Conservation (phyloP, 2,888 invertebrate species). For the Macrosoma leucophasiata region DNA sequence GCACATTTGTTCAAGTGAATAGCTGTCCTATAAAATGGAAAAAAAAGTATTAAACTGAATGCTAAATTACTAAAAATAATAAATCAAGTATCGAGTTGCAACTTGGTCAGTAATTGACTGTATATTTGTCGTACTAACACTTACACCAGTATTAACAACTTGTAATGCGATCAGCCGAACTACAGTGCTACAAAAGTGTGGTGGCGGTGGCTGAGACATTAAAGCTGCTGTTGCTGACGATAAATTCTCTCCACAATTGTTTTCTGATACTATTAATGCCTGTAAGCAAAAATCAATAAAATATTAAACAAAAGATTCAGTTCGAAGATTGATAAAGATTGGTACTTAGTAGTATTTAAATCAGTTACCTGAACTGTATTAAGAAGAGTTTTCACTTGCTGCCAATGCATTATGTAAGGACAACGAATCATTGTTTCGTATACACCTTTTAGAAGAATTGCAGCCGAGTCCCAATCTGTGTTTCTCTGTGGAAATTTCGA, state of each 20-base stretch:
- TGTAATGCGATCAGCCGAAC: conserved; percentile 95
- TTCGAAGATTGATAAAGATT: neutral
- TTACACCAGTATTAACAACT: conserved; percentile 93
- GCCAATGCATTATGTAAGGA: conserved; percentile 97
- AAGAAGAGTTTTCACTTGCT: conserved; percentile 92
- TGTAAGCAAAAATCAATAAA: conserved; percentile 39
- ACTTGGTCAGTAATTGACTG: too few relatives aligned
- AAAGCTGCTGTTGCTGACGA: conserved; percentile 90
- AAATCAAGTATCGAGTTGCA: too few relatives aligned
- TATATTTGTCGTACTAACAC: conserved; percentile 32
- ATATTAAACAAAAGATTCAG: neutral
- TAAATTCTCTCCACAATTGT: conserved; percentile 80
- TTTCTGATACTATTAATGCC: conserved; percentile 88
- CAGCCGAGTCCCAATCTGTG: conserved; percentile 98
- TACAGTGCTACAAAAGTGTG: conserved; percentile 97
- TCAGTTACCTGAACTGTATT: conserved; percentile 88
- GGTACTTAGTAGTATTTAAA: neutral
- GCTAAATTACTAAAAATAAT: neutral
- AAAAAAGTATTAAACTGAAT: neutral
- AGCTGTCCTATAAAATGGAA: conserved; percentile 78
- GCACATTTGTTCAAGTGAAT: conserved; percentile 95
- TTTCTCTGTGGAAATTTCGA: conserved; percentile 86
- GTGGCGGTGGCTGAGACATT: conserved; percentile 94
- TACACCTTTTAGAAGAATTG: conserved; percentile 93
- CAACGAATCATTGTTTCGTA: conserved; percentile 95